Conservation (phyloP, 1,140 invertebrate species). For the Patella vulgata region DNA sequence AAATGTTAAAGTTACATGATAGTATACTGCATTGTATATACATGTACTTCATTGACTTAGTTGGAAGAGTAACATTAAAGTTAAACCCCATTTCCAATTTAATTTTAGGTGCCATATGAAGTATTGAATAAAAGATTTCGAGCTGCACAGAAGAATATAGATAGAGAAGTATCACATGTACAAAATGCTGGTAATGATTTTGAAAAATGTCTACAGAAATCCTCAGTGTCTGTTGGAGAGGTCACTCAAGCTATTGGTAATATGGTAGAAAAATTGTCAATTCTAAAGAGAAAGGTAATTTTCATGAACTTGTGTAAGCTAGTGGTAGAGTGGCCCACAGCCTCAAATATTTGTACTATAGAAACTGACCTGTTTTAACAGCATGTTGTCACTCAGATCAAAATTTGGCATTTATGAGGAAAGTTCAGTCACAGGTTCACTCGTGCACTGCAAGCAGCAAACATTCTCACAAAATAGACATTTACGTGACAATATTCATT, state of each 20-base stretch:
- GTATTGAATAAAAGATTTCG: constrained; percentile 98
- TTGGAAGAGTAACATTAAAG: no score
- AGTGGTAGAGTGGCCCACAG: no score
- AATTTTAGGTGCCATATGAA: constrained; percentile 99
- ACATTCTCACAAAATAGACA: no score
- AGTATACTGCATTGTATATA: no score
- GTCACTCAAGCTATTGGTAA: constrained; percentile 85
- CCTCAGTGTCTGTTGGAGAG: constrained; percentile 69
- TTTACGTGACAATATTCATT: no score
- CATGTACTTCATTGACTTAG: no score
- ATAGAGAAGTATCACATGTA: constrained; percentile 91
- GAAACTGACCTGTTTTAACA: background rate
- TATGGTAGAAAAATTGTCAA: constrained; percentile 88
- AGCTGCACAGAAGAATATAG: constrained; percentile 90
- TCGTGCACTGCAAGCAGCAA: no score
- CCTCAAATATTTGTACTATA: background rate
- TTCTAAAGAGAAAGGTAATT: constrained; percentile 86
- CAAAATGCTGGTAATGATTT: constrained; percentile 81
- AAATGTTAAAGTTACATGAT: no score
- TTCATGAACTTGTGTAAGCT: background rate
- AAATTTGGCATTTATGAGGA: no score
- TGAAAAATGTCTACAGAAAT: constrained; percentile 76
- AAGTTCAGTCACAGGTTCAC: no score
- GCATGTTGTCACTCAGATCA: no score
- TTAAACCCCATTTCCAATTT: no score